Conservation (phyloP, 2,888 invertebrate genomes). For the Nemotelus nigrinus region DNA sequence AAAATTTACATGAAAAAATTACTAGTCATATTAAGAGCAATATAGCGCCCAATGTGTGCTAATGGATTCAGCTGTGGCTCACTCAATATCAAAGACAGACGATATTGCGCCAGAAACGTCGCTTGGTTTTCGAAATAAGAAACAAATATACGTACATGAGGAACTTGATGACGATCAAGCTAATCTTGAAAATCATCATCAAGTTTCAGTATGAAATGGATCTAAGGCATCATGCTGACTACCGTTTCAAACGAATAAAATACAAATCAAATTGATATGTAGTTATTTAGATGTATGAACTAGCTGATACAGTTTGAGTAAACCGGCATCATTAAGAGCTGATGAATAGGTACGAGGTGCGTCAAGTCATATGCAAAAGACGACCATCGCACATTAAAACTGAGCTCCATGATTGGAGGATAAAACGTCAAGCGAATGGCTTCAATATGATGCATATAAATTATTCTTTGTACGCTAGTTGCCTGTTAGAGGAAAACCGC, state of each 20-base stretch:
- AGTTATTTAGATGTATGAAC: too few species aligned
- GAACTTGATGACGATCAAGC: not conserved
- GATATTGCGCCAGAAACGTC: not conserved
- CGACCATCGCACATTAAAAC: too few species aligned
- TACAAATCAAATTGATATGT: too few species aligned
- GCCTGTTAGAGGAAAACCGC: slow-evolving; percentile 32
- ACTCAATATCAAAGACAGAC: not conserved
- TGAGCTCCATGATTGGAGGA: too few species aligned
- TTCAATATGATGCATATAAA: slow-evolving; percentile 12
- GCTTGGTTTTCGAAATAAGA: not conserved
- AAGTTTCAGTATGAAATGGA: slow-evolving; percentile 14
- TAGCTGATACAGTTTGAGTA: too few species aligned
- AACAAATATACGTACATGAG: not conserved
- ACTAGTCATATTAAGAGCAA: too few species aligned
- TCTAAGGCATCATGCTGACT: not conserved
- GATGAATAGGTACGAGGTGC: too few species aligned
- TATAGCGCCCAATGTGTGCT: too few species aligned
- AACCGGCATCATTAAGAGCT: too few species aligned
- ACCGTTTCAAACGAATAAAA: too few species aligned
- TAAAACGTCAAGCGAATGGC: not conserved
- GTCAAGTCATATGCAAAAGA: too few species aligned
- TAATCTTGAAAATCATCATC: not conserved
- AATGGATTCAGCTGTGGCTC: not conserved
- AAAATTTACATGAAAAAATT: too few species aligned
- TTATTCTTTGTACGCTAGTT: slow-evolving; percentile 11